Conservation (phyloP, 2,888 invertebrate genomes). For the Panopea generosa region DNA sequence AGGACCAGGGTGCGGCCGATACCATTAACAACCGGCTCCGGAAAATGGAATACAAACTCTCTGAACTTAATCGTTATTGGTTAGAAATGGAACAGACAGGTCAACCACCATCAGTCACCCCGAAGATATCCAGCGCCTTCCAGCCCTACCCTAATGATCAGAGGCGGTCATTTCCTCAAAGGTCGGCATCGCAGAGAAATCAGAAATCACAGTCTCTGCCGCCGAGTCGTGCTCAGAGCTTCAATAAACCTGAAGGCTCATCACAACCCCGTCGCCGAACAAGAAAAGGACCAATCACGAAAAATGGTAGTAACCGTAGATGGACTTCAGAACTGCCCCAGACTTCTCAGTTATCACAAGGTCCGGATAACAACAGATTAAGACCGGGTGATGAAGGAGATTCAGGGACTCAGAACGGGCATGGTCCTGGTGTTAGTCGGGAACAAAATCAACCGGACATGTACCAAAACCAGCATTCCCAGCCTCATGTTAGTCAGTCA, state of each 20-base stretch:
- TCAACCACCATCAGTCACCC: slow-evolving; percentile 61
- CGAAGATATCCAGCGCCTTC: slow-evolving; percentile 51
- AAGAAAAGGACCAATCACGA: slow-evolving; percentile 55
- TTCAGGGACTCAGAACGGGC: slow-evolving; percentile 34
- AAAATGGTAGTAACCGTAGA: slow-evolving; percentile 42
- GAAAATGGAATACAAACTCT: slow-evolving; percentile 77
- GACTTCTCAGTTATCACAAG: slow-evolving; percentile 16
- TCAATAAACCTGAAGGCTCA: slow-evolving; percentile 32
- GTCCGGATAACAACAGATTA: slow-evolving; percentile 20
- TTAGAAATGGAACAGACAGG: slow-evolving; percentile 73
- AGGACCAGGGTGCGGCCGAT: slow-evolving; percentile 78
- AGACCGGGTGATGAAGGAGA: slow-evolving; percentile 2
- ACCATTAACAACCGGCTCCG: slow-evolving; percentile 75
- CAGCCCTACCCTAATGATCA: slow-evolving; percentile 45
- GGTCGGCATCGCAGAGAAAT: slow-evolving; percentile 48
- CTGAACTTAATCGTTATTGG: slow-evolving; percentile 79
- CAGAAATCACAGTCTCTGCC: slow-evolving; percentile 44
- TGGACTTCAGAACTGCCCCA: slow-evolving; percentile 22
- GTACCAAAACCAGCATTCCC: slow-evolving; percentile 21
- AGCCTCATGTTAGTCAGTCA: slow-evolving; percentile 64
- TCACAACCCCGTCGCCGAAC: slow-evolving; percentile 14
- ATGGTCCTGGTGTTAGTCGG: slow-evolving; percentile 16
- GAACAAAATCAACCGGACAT: slow-evolving; percentile 22
- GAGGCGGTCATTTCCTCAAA: slow-evolving; percentile 39
- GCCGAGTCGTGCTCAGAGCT: slow-evolving; percentile 45